phyloP scores from a whole-genome alignment of 2,113 vertebrate species.

The Brachyhypopomus occidentalis region DNA sequence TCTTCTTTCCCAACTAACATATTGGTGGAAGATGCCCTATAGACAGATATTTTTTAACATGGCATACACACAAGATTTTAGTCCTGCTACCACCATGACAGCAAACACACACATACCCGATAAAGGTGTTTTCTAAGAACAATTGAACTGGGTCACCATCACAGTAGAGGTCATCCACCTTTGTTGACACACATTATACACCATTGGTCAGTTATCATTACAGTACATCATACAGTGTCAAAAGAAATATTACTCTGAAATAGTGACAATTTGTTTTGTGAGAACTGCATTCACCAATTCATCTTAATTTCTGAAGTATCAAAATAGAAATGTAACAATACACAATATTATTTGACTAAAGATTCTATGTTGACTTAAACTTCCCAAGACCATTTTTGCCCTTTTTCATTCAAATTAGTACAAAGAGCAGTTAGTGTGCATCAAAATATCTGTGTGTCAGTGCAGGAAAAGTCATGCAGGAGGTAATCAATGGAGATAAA shows the following conservation, averaged over 20 bases:
- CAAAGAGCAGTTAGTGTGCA: not conserved
- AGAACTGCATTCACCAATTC: not conserved
- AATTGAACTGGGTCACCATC: conserved; percentile 7
- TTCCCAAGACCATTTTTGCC: not conserved
- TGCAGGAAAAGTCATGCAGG: conserved; percentile 1
- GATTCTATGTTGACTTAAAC: not conserved
- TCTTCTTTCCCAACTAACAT: not conserved
- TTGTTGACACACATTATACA: not conserved
- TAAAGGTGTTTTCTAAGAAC: conserved; percentile 7
- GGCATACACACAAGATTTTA: not conserved
- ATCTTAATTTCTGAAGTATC: not conserved
- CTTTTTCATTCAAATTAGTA: not conserved
- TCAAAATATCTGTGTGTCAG: conserved; percentile 7
- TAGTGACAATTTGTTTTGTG: not conserved
- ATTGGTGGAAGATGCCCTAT: not conserved
- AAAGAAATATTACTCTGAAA: not conserved
- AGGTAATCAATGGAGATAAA: conserved; percentile 35
- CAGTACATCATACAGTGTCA: not conserved
- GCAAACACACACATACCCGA: not conserved
- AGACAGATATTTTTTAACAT: not conserved
- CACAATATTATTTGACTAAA: not conserved
- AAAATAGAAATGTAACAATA: not conserved
- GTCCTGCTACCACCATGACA: not conserved
- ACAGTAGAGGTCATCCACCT: not conserved
- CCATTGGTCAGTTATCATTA: not conserved